Evolutionary conservation across 2,797 vertebrate genomes (phyloP).

Genomic region (Rachycentron canadum): DNA sequence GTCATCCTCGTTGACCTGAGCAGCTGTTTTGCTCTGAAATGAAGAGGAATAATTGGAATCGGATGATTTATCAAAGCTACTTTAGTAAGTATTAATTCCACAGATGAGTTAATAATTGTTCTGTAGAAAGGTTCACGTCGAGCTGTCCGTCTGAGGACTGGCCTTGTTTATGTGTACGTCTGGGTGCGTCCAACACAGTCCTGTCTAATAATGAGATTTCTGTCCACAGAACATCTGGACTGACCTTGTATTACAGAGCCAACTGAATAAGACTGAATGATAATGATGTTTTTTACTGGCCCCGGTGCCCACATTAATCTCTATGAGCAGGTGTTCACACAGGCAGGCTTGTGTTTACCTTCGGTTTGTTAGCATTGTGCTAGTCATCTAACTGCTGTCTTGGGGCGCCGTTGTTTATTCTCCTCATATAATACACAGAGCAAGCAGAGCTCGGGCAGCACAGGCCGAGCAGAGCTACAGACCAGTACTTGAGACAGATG

Average conservation of each 20-base stretch:
- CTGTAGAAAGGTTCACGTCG: background rate
- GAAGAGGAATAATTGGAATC: constrained; percentile 36
- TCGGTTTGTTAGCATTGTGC: constrained; percentile 59
- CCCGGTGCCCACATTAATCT: constrained; percentile 62
- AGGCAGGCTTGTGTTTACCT: constrained; percentile 67
- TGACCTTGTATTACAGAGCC: constrained; percentile 51
- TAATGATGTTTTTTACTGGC: constrained; percentile 73
- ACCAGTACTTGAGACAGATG: constrained; percentile 20
- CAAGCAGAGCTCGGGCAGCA: constrained; percentile 26
- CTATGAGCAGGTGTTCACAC: constrained; percentile 68
- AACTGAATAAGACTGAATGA: constrained; percentile 68
- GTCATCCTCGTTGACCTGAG: constrained; percentile 18
- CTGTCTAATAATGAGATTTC: constrained; percentile 55
- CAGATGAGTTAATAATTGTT: constrained; percentile 13
- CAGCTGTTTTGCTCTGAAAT: constrained; percentile 41
- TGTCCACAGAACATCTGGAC: constrained; percentile 74
- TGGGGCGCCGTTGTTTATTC: constrained; percentile 54
- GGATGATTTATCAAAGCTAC: constrained; percentile 18
- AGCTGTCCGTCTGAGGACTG: background rate
- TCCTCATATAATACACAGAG: constrained; percentile 46
- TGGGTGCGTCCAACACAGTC: constrained; percentile 8
- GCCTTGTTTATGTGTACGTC: background rate
- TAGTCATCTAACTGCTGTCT: constrained; percentile 53
- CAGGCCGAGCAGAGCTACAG: constrained; percentile 32
- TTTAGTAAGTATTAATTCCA: constrained; percentile 1